These are phyloP conservation scores for Hypselothyrea guttata DNA, from an alignment of 2,888 invertebrate genomes.

Conservation along the genomic window DNA sequence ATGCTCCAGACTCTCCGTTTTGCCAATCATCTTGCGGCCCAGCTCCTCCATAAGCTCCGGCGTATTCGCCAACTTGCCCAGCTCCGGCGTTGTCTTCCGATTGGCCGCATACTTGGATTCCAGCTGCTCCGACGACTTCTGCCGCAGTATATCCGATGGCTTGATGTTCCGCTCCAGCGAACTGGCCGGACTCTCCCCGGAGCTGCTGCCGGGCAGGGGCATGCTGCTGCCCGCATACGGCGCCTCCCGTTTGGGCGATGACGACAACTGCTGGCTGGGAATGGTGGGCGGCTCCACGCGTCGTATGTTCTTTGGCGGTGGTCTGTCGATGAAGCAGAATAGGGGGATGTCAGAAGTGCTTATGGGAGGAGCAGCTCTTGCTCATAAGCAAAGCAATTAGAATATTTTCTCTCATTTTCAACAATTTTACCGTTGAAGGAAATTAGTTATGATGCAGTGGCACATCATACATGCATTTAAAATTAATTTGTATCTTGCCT, in stretches of 20 bases:
- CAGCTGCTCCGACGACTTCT: slow-evolving; percentile 82
- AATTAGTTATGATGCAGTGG: too few relatives aligned
- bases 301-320: slow-evolving; percentile 86
- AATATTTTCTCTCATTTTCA: too few relatives aligned
- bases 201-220: slow-evolving; percentile 74
- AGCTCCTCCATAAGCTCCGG: slow-evolving; percentile 81
- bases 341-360: neutral
- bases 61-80: slow-evolving; percentile 77
- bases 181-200: slow-evolving; percentile 79
- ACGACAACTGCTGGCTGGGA: slow-evolving; percentile 77
- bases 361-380: too few relatives aligned
- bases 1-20: slow-evolving; percentile 81
- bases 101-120: slow-evolving; percentile 81
- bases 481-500: too few relatives aligned
- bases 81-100: slow-evolving; percentile 81
- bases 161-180: slow-evolving; percentile 82
- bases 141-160: slow-evolving; percentile 82
- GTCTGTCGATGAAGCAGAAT: slow-evolving; percentile 80
- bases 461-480: too few relatives aligned
- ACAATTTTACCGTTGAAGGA: too few relatives aligned
- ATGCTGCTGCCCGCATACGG: slow-evolving; percentile 73
- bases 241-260: slow-evolving; percentile 80
- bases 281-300: slow-evolving; percentile 85
- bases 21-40: slow-evolving; percentile 80
- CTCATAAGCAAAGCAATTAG: too few relatives aligned